These are phyloP conservation scores for Acleris sparsana DNA, from an alignment of 2,888 invertebrate genomes.

Conservation along the genomic window DNA sequence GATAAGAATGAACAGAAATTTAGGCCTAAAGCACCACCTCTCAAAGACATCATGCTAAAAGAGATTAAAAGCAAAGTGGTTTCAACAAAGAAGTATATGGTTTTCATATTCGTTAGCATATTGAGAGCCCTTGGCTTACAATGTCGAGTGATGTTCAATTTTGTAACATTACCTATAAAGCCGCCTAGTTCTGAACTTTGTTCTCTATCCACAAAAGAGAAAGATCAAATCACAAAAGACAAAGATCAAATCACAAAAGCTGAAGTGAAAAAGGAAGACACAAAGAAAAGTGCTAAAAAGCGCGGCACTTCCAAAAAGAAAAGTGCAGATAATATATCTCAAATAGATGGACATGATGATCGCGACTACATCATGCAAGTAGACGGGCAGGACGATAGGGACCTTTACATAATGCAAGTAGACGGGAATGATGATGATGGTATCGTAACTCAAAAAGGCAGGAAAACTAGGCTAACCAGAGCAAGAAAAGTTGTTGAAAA, in stretches of 20 bases:
- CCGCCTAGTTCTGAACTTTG: slow-evolving; percentile 86
- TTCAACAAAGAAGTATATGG: slow-evolving; percentile 86
- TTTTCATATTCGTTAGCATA: slow-evolving; percentile 89
- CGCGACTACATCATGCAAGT: slow-evolving; percentile 37
- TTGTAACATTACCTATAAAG: slow-evolving; percentile 89
- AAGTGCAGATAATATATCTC: slow-evolving; percentile 63
- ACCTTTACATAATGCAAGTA: slow-evolving; percentile 60
- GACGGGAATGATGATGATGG: slow-evolving; percentile 65
- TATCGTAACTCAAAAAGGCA: slow-evolving; percentile 11
- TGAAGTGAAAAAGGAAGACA: slow-evolving; percentile 39
- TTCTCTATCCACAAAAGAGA: slow-evolving; percentile 80
- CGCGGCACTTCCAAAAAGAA: slow-evolving; percentile 41
- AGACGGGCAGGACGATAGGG: slow-evolving; percentile 42
- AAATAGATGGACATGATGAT: slow-evolving; percentile 83
- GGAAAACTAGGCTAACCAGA: slow-evolving; percentile 53
- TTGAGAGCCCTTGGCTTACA: slow-evolving; percentile 91
- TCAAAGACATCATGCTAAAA: slow-evolving; percentile 76
- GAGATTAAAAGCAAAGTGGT: slow-evolving; percentile 86
- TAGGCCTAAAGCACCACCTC: slow-evolving; percentile 71
- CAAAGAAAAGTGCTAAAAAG: slow-evolving; percentile 41
- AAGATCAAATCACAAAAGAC: slow-evolving; percentile 48
- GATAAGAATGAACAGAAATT: slow-evolving; percentile 81
- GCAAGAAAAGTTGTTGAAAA: slow-evolving; percentile 47
- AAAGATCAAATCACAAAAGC: slow-evolving; percentile 49
- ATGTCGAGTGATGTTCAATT: slow-evolving; percentile 91